phyloP scores from a whole-genome alignment of 2,113 vertebrate species.

The Pelodiscus sinensis region DNA sequence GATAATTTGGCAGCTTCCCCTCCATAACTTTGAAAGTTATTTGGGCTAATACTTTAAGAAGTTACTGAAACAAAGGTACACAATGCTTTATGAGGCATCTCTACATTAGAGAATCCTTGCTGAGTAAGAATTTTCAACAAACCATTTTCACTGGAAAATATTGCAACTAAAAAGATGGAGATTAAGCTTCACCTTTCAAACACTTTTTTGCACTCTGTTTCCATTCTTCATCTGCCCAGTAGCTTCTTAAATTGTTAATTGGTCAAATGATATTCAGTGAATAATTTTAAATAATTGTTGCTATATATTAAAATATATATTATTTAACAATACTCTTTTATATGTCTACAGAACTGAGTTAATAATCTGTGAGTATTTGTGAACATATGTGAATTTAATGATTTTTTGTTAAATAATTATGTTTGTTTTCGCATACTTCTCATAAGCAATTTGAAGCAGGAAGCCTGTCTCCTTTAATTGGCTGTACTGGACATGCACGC shows the following conservation, averaged over 20 bases:
- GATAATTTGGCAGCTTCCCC: not conserved
- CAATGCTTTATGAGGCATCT: not conserved
- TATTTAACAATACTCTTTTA: not conserved
- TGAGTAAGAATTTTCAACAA: not conserved
- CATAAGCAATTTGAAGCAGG: not conserved
- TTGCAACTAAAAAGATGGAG: rapidly evolving
- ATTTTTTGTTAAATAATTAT: not conserved
- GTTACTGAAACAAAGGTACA: not conserved
- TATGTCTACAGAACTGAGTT: not conserved
- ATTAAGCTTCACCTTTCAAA: not conserved
- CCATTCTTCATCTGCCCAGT: not conserved
- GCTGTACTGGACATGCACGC: not conserved
- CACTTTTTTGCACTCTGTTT: not conserved
- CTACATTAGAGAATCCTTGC: rapidly evolving
- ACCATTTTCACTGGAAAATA: not conserved
- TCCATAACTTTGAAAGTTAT: not conserved
- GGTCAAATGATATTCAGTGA: not conserved
- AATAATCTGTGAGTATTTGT: not conserved
- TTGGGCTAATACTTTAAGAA: not conserved
- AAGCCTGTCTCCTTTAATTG: not conserved
- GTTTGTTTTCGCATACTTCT: not conserved
- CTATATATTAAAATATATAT: not conserved
- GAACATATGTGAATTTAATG: not conserved
- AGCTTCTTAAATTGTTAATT: not conserved
- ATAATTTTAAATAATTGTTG: not conserved